Base-by-base conservation (phyloP, 2,888 invertebrate species). In the Atherix ibis region DNA sequence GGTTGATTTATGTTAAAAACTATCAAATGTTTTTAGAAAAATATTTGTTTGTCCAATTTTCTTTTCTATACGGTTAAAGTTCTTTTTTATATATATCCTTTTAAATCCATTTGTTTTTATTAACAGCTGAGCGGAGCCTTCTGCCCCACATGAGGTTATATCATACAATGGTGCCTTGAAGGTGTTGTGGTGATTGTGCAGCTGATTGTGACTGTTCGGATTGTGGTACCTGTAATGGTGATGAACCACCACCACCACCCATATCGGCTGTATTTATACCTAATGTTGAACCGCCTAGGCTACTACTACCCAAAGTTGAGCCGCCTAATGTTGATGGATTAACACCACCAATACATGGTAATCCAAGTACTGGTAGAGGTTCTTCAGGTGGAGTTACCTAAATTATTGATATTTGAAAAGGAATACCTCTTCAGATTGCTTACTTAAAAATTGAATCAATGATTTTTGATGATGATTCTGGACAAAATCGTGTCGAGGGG, bases 91-190 rank as follows among this genome's bases (percentile, higher is more conserved):
- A 22, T 8, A 22, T 10, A 22, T 22, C 22, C 22, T 22, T 12
- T 26, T 62, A 61, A 50, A 61, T 61, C 61, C 61, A 61, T 47
- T 59, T 61, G 43, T 61, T 69, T 62, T 71, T 80, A 58, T 76
- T 71, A 50, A 72, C 64, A 46, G 77, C 74, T 62, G 80, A 77
- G 67, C 80, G 75, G 63, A 78, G 69, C 67, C 83, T 74, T 64
- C 82, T 80, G 72, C 84, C 82, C 83, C 84, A 83, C 83, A 84
- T 83, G 43, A 83, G 78, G 73, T 84, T 77, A 71, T 85, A 85
- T 87, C 84, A 88, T 83, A 88, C 87, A 64, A 88, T 84, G 54
- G 87, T 88, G 46, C 87, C 87, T 63, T 85, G 85, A 41, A 84
- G 65, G 53, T 81, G 79, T 54, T 80, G 80, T 13, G 80, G 65